Percentiles rank a stretch among this genome's conserved stretches.
Conservation (phyloP, 1,140 invertebrate species). For the Lucilia sericata region DNA sequence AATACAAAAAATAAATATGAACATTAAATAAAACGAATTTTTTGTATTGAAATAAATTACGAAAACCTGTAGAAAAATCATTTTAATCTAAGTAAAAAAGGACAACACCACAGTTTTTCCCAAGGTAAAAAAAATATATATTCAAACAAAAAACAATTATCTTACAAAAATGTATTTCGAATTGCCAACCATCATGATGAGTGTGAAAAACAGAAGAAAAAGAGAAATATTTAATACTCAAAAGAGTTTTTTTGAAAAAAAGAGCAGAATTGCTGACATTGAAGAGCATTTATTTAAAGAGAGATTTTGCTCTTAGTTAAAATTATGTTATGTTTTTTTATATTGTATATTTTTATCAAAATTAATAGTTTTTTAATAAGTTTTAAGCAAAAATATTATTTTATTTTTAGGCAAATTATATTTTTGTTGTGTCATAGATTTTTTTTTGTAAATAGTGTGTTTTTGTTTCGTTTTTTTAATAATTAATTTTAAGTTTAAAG, state of each 20-base stretch:
- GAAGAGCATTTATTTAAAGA: no score
- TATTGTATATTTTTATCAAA: no score
- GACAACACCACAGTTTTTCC: slow-evolving; percentile 43
- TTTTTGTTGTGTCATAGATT: no score
- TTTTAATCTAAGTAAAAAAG: slow-evolving; percentile 17
- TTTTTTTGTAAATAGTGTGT: no score
- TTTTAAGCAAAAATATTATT: no score
- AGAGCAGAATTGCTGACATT: no score
- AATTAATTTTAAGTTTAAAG: no score
- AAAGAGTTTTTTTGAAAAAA: background rate
- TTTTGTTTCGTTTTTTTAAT: no score
- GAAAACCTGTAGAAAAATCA: slow-evolving; percentile 15
- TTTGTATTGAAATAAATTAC: background rate
- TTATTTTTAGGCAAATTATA: no score
- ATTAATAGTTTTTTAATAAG: no score
- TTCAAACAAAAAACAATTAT: background rate
- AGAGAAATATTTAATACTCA: background rate
- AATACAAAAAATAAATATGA: slow-evolving; percentile 34
- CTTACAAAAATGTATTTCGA: background rate
- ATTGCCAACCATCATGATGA: background rate
- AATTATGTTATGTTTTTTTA: no score
- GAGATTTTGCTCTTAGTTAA: no score
- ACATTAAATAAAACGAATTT: background rate
- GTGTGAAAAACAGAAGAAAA: background rate
- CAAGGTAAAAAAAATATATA: background rate